Base-by-base conservation (phyloP, 2,888 invertebrate genomes). In the Microplitis manilae region DNA sequence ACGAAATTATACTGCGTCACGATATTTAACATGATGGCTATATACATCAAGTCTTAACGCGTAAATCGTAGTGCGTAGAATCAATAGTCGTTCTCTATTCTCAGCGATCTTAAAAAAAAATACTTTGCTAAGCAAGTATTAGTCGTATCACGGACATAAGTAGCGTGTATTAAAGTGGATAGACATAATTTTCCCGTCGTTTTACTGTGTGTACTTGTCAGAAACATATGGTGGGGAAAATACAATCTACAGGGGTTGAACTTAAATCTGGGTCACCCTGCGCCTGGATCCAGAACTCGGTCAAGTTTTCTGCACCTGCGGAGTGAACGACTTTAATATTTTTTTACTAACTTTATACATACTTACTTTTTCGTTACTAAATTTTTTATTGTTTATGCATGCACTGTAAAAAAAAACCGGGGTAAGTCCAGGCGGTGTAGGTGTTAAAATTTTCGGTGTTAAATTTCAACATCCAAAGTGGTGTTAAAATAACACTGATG, bases 221-320 rank as follows among this genome's bases (percentile, higher is more conserved):
- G 6, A 59, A 50, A 50, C 50, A 50, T 50, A 50, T 50, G 50
- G 50, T 50, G 50, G 69, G 70, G 68, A 69, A 72, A 62, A 69
- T 59, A 40, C 60, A 39, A 68, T 75, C 74, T 70, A n/a, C 80
- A 83, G 82, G 81, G 81, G 80, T 82, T 82, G 82, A 81, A 82
- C 81, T 79, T 79, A 83, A 85, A 88, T 88, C 86, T 87, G 81
- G 88, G 88, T 87, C 88, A 83, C 83, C 87, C 86, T 88, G 87
- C 86, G 84, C 87, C 85, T 84, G 84, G 82, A 83, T 85, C 85
- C 85, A 79, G 84, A 89, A 88, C 87, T 89, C 88, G 89, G 89
- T 89, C 89, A 89, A 88, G 87, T 88, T 88, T 88, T 88, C 88
- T 87, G 87, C 87, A 88, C 88, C 88, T 88, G 88, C 87, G 86